Evolutionary conservation across 2,888 invertebrate species (phyloP).

Genomic region (Drosophila cognata): DNA sequence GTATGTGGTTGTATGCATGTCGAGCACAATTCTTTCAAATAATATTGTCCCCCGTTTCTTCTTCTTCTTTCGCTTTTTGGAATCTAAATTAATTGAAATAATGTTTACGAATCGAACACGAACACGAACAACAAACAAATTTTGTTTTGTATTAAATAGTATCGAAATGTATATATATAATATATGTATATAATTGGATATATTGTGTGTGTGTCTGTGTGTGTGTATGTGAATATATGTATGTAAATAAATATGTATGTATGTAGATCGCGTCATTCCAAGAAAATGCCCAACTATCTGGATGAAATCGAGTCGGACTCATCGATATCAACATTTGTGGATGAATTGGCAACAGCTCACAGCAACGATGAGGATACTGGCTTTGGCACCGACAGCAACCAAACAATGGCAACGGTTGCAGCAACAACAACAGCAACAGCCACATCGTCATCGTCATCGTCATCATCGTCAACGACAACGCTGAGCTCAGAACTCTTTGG

Average conservation of each 20-base stretch:
- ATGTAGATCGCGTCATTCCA: conserved; percentile 76
- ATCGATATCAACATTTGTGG: conserved; percentile 38
- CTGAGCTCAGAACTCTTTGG: conserved; percentile 56
- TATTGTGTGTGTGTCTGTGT: conserved; percentile 13
- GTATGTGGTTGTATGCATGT: too few relatives aligned
- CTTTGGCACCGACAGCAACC: conserved; percentile 61
- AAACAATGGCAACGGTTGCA: conserved; percentile 26
- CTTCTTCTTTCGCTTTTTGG: too few relatives aligned
- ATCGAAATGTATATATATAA: background rate
- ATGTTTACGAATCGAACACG: too few relatives aligned
- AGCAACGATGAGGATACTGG: conserved; percentile 69
- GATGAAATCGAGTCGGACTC: conserved; percentile 54
- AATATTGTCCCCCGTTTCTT: too few relatives aligned
- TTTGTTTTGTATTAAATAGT: too few relatives aligned
- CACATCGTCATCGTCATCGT: background rate
- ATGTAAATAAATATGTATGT: conserved; percentile 45
- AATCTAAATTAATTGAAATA: too few relatives aligned
- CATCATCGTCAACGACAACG: conserved; percentile 12
- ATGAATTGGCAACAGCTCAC: conserved; percentile 26
- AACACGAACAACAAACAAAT: too few relatives aligned
- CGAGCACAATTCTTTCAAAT: too few relatives aligned
- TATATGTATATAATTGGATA: background rate
- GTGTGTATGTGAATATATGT: conserved; percentile 17
- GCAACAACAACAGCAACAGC: conserved; percentile 20
- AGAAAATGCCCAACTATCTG: conserved; percentile 69